Evolutionary conservation across 1,140 invertebrate species (phyloP).

Genomic region (Atopsyche davidsoni): DNA sequence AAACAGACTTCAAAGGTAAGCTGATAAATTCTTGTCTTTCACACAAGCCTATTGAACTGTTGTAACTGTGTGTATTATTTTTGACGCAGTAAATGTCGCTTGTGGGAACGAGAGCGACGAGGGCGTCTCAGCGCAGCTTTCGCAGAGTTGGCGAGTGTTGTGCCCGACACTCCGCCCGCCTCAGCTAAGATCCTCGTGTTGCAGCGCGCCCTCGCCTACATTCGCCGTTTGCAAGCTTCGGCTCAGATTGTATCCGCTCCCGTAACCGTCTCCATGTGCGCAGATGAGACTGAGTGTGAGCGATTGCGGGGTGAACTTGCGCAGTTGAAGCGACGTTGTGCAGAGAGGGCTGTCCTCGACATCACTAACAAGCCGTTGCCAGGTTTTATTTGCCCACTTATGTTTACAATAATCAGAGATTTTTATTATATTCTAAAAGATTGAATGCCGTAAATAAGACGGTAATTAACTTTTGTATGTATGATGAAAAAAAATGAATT

Average conservation of each 20-base stretch:
- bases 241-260: background rate
- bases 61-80: background rate
- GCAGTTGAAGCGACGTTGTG: too few species aligned
- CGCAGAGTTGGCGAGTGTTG: slow-evolving; percentile 38
- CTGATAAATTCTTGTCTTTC: background rate
- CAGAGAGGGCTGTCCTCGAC: too few species aligned
- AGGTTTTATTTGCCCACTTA: too few species aligned
- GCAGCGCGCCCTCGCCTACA: slow-evolving; percentile 39
- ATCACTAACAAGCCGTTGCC: too few species aligned
- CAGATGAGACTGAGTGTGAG: too few species aligned
- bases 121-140: slow-evolving; percentile 47
- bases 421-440: too few species aligned
- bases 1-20: background rate
- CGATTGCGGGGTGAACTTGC: too few species aligned
- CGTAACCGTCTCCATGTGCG: too few species aligned
- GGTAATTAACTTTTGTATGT: too few species aligned
- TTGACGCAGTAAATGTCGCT: slow-evolving; percentile 35
- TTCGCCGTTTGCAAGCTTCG: slow-evolving; percentile 43
- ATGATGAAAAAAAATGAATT: too few species aligned
- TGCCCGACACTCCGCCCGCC: slow-evolving; percentile 47
- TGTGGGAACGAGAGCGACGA: slow-evolving; percentile 49
- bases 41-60: background rate
- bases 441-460: too few species aligned
- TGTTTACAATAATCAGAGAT: too few species aligned
- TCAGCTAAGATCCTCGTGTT: slow-evolving; percentile 46